Conservation (phyloP, 2,888 invertebrate species). For the Elegia similella region DNA sequence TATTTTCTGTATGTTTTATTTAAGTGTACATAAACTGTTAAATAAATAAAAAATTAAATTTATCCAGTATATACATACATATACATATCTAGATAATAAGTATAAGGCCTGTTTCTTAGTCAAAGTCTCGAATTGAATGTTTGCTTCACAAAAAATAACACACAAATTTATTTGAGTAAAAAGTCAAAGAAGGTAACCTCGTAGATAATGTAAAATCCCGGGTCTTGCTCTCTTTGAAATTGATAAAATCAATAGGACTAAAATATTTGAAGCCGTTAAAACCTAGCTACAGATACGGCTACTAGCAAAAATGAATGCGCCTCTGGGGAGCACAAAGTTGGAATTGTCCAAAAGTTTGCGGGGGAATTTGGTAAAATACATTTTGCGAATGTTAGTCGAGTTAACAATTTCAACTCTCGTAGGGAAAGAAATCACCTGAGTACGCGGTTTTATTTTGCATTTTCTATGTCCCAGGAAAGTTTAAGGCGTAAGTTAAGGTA, state of each 20-base stretch:
- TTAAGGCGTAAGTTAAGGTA: too few species aligned
- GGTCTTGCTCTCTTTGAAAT: background rate
- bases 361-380: constrained; percentile 38
- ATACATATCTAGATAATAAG: too few species aligned
- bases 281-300: constrained; percentile 8
- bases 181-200: background rate
- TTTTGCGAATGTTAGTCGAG: constrained; percentile 31
- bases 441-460: background rate
- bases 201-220: background rate
- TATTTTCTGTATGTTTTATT: too few species aligned
- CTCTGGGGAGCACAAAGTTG: constrained; percentile 30
- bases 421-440: constrained; percentile 18
- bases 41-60: too few species aligned
- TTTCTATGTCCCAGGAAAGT: background rate
- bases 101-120: too few species aligned
- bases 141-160: background rate
- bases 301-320: constrained; percentile 18
- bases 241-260: background rate
- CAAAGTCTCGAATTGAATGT: too few species aligned
- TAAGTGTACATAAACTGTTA: too few species aligned
- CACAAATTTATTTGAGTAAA: background rate
- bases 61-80: too few species aligned
- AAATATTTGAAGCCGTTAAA: constrained; percentile 19
- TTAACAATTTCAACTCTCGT: constrained; percentile 31
- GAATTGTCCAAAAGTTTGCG: constrained; percentile 36